A percentile compares a stretch with the other conserved stretches of the same genome.
These are phyloP conservation scores for Leptogaster cylindrica DNA, from an alignment of 2,888 invertebrate genomes.

Conservation along the genomic window DNA sequence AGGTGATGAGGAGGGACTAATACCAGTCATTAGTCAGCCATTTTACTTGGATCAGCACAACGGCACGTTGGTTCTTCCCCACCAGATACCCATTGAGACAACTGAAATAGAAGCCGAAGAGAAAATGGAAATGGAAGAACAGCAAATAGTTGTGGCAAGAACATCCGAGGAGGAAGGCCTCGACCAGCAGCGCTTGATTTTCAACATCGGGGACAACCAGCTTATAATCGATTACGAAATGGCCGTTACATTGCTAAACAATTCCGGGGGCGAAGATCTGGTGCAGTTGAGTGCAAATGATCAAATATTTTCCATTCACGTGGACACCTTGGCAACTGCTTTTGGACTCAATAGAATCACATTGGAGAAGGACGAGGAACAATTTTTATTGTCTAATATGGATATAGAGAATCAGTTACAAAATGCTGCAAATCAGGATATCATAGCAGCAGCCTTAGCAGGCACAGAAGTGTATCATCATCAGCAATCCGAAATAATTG, in stretches of 20 bases:
- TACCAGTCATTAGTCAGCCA: conserved; percentile 71
- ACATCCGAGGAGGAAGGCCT: conserved; percentile 11
- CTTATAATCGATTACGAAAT: conserved; percentile 26
- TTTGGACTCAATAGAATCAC: conserved; percentile 8
- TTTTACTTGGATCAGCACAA: conserved; percentile 54
- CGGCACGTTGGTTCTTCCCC: conserved; percentile 18
- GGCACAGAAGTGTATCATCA: conserved; percentile 78
- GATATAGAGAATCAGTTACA: conserved; percentile 12
- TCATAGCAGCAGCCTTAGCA: conserved; percentile 76
- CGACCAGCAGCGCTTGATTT: conserved; percentile 4
- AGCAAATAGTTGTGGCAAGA: not conserved
- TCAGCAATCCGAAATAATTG: conserved; percentile 58
- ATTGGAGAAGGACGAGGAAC: conserved; percentile 31
- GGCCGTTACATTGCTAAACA: conserved; percentile 15
- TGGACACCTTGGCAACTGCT: conserved; percentile 6
- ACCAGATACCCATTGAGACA: conserved; percentile 26
- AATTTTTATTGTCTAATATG: conserved; percentile 24
- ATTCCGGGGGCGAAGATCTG: conserved; percentile 10
- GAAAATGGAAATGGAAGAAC: conserved; percentile 1
- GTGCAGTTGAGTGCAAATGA: conserved; percentile 18
- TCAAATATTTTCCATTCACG: conserved; percentile 13
- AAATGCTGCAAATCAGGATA: conserved; percentile 67
- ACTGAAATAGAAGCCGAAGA: conserved; percentile 14
- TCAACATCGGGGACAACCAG: conserved; percentile 14
- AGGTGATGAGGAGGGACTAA: conserved; percentile 74